These are phyloP conservation scores for Antechinus flavipes DNA, from an alignment of 2,113 vertebrate species.

Conservation along the genomic window DNA sequence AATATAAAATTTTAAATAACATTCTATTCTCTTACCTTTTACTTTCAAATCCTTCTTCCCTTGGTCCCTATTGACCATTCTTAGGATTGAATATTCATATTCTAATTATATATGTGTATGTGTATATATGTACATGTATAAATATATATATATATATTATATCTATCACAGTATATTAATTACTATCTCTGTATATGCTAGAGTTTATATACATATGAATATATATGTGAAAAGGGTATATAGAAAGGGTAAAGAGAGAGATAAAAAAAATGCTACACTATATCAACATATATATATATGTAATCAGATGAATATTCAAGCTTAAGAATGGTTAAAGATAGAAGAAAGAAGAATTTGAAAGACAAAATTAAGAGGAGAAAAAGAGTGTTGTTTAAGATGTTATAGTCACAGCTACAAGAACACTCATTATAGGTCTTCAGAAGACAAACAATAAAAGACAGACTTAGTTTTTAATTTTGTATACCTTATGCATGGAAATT, in stretches of 20 bases:
- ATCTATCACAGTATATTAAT: neutral
- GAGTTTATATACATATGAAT: neutral
- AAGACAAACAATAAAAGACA: neutral
- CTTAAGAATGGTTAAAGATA: conserved; percentile 15
- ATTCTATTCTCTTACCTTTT: neutral
- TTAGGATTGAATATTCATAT: conserved; percentile 13
- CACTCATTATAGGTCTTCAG: neutral
- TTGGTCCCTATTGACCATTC: conserved; percentile 21
- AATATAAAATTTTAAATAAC: conserved; percentile 8
- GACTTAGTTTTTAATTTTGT: neutral
- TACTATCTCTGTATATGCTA: neutral
- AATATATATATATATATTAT: too few relatives aligned
- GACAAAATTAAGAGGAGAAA: neutral
- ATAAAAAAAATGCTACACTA: neutral
- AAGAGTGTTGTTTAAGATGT: conserved; percentile 3
- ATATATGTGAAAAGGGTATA: neutral
- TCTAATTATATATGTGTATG: too few relatives aligned
- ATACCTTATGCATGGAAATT: too few relatives aligned
- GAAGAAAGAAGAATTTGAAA: conserved; percentile 41
- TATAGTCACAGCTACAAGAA: neutral
- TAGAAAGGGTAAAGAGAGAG: neutral
- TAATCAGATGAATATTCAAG: conserved; percentile 8
- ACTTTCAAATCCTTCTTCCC: conserved; percentile 41
- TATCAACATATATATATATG: neutral
- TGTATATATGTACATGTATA: too few relatives aligned